A percentile compares a stretch with the other conserved stretches of the same genome.
These are phyloP conservation scores for Cephalopachus bancanus DNA, from an alignment of 2,797 vertebrate species.

Conservation along the genomic window DNA sequence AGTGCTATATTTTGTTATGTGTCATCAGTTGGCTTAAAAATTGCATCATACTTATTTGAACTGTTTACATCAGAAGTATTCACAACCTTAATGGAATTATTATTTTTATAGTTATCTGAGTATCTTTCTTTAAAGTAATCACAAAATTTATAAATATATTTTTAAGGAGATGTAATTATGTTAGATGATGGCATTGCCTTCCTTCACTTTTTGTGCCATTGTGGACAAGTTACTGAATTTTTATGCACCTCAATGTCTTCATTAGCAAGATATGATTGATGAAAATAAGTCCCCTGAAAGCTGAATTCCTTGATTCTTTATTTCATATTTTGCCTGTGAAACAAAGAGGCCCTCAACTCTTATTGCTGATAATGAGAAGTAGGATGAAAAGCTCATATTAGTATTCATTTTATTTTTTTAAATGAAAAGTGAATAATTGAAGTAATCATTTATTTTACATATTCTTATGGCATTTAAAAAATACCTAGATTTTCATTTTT, in stretches of 20 bases:
- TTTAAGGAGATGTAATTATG: fast-evolving
- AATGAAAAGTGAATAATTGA: background rate
- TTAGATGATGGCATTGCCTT: fast-evolving
- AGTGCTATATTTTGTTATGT: background rate
- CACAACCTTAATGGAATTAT: background rate
- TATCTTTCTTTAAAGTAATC: background rate
- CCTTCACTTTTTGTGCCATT: fast-evolving
- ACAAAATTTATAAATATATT: background rate
- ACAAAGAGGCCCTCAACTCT: background rate
- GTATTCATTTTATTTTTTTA: background rate
- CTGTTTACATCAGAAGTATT: background rate
- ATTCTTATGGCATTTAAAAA: background rate
- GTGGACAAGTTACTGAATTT: no score
- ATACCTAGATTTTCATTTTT: no score
- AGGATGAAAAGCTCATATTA: fast-evolving
- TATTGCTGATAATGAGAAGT: background rate
- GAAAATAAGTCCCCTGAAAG: no score
- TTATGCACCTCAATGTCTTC: background rate
- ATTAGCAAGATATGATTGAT: fast-evolving
- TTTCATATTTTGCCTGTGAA: background rate
- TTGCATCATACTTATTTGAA: fast-evolving
- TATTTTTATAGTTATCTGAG: background rate
- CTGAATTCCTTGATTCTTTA: background rate
- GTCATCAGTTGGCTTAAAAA: background rate
- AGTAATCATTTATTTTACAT: background rate